These are phyloP conservation scores for Cryptosula pallasiana DNA, from an alignment of 2,888 invertebrate genomes.

Conservation along the genomic window DNA sequence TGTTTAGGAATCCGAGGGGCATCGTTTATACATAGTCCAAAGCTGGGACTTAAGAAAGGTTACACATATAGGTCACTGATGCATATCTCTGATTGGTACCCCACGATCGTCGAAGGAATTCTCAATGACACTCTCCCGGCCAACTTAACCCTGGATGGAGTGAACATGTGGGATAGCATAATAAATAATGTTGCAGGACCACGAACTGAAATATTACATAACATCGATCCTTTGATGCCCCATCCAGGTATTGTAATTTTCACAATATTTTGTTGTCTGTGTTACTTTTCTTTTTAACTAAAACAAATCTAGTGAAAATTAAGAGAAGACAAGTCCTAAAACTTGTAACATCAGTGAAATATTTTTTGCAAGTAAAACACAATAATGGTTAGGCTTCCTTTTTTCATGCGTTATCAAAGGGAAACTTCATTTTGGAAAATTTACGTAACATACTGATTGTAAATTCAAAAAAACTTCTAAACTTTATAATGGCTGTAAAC, in stretches of 20 bases:
- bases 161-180: conserved; percentile 17
- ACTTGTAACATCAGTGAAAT: too few relatives aligned
- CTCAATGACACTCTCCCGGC: background rate
- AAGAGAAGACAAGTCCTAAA: too few relatives aligned
- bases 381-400: too few relatives aligned
- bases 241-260: conserved; percentile 5
- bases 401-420: too few relatives aligned
- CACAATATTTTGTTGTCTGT: background rate
- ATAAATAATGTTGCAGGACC: background rate
- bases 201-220: background rate
- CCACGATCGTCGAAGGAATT: conserved; percentile 8
- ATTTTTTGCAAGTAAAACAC: too few relatives aligned
- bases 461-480: too few relatives aligned
- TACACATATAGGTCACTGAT: background rate
- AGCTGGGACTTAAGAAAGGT: background rate
- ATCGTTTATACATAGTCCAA: background rate
- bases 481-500: too few relatives aligned
- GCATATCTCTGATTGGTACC: conserved; percentile 21
- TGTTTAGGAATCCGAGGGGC: conserved; percentile 9
- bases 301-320: background rate
- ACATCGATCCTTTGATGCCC: background rate
- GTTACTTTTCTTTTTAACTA: background rate
- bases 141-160: background rate
- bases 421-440: too few relatives aligned
- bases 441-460: too few relatives aligned